Conservation (phyloP, 2,888 invertebrate genomes). For the Caenorhabditis japonica region DNA sequence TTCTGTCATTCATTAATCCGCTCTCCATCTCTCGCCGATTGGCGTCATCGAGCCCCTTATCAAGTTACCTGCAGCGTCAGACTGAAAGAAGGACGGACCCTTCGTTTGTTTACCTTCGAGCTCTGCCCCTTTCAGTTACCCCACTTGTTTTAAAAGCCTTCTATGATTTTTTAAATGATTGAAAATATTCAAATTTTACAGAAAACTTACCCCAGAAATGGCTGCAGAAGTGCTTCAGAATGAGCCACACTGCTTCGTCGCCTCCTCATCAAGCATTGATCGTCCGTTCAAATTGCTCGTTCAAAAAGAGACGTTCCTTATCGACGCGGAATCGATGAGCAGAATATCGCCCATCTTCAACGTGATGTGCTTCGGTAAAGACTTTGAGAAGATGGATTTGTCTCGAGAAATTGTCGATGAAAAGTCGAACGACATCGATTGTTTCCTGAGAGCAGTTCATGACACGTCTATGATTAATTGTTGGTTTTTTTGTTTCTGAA, state of each 20-base stretch:
- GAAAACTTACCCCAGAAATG: constrained; percentile 43
- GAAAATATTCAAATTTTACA: constrained; percentile 22
- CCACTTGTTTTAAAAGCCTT: no score
- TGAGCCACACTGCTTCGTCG: constrained; percentile 52
- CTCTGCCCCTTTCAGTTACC: no score
- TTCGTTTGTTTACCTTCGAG: no score
- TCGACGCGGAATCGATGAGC: constrained; percentile 65
- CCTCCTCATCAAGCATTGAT: constrained; percentile 59
- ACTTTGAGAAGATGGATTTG: constrained; percentile 71
- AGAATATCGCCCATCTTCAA: constrained; percentile 69
- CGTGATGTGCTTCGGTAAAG: constrained; percentile 73
- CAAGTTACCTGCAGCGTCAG: constrained; percentile 22
- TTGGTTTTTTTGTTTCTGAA: constrained; percentile 16
- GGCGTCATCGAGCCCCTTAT: constrained; percentile 49
- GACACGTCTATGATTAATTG: constrained; percentile 66
- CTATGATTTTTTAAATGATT: not conserved
- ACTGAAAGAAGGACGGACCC: no score
- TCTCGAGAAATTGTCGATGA: constrained; percentile 74
- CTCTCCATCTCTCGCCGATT: no score
- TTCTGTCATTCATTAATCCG: constrained; percentile 44
- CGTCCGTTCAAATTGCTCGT: constrained; percentile 66
- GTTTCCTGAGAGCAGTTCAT: constrained; percentile 67
- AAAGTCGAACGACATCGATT: constrained; percentile 67
- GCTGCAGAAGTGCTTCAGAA: constrained; percentile 58
- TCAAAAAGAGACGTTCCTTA: constrained; percentile 59